Evolutionary conservation across 2,888 invertebrate genomes (phyloP), one percentile per base, ranked within the genome.

Genomic region (Zelleria hepariella): DNA sequence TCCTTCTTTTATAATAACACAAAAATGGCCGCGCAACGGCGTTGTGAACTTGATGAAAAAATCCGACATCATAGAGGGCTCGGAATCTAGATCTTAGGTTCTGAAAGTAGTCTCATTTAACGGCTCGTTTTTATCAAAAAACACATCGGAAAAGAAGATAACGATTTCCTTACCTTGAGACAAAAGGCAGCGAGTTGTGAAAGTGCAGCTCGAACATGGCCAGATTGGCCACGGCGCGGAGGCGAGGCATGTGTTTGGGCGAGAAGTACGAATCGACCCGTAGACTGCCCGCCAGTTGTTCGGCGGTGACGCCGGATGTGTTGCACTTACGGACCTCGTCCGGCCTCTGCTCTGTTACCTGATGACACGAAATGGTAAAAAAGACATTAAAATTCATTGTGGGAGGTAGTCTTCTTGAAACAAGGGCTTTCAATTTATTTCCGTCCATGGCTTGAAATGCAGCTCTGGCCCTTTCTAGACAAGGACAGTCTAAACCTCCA

Each of bases 191-290:
- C 0, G 72, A 67, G 67, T 83, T 85, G 62, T 85, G 80, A 15
- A 72, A 23, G 56, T 82, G 68, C 2, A 84, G 1, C 2, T 72
- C 68, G 0, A 80, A 21, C 2, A 66, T 49, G 0, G 71, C 68
- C 20, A 77, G 8, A 0, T 75, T 70, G n/a, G 74, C 8, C 0
- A 68, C 63, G 10, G 76, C 2, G 0, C 68, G 65, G 2, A 66
- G 32, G 20, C 71, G 72, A 5, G 83, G 77, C 60, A 78, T 60
- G 8, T 73, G 68, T n/a, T 77, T 78, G 24, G 78, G 82, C 23
- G 81, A 80, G 68, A 86, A 82, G 64, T 80, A 81, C 8, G 89
- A 87, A 62, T 86, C 86, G 1, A 90, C 85, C 0, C 94, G 89
- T 23, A 93, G 61, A 15, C 73, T 77, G 15, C 80, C 78, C 10